phyloP scores from a whole-genome alignment of 2,113 vertebrate genomes.

The Lagopus leucura region DNA sequence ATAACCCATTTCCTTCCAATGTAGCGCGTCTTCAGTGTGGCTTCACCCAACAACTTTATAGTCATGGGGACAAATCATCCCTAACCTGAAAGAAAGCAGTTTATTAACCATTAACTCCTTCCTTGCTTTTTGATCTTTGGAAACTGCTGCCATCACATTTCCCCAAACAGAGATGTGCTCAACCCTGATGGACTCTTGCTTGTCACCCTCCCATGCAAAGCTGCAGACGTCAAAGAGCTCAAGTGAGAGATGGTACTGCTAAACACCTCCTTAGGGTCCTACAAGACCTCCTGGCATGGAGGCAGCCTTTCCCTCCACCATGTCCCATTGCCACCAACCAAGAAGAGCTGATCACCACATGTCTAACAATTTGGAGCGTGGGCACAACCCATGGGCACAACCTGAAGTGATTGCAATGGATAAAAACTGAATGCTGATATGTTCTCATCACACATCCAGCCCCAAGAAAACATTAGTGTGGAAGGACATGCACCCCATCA shows the following conservation, averaged over 20 bases:
- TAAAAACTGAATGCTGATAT: background rate
- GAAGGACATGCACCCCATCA: background rate
- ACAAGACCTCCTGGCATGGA: background rate
- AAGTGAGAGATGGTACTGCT: background rate
- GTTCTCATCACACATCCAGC: background rate
- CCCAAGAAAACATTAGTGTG: background rate
- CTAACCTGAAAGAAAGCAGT: background rate
- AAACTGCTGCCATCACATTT: background rate
- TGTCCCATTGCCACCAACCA: rapidly evolving
- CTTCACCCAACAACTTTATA: background rate
- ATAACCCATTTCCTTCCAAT: background rate
- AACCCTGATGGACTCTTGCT: background rate
- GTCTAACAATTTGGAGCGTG: background rate
- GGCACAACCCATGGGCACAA: too few relatives aligned
- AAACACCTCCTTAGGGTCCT: background rate
- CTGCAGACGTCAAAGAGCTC: background rate
- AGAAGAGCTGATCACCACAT: background rate
- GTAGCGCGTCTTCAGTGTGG: background rate
- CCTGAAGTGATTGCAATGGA: background rate
- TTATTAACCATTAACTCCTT: background rate
- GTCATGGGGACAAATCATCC: background rate
- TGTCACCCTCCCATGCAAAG: background rate
- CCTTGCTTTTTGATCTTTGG: background rate
- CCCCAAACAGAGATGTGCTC: background rate
- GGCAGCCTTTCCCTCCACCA: background rate